A percentile compares a stretch with the other conserved stretches of the same genome.
Evolutionary conservation across 2,888 invertebrate genomes (phyloP).

Genomic region (Muscina levida): DNA sequence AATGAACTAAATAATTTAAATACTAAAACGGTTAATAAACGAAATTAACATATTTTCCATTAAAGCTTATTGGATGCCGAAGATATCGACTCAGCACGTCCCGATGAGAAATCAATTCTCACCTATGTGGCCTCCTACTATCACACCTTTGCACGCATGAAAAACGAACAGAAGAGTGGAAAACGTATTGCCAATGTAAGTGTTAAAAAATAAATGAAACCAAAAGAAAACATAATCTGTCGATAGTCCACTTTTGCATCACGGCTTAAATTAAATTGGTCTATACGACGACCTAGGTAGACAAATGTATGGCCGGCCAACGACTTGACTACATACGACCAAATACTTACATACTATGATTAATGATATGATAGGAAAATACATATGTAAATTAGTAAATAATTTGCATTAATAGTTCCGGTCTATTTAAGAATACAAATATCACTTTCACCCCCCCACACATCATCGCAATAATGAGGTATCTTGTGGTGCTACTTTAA

Average conservation of each 20-base stretch:
- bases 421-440: slow-evolving; percentile 55
- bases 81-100: slow-evolving; percentile 95
- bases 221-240: slow-evolving; percentile 18
- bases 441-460: slow-evolving; percentile 14
- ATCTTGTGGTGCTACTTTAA: no score
- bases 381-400: slow-evolving; percentile 1
- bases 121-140: slow-evolving; percentile 99
- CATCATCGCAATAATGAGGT: no score
- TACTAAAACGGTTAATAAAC: neutral
- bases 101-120: slow-evolving; percentile 99
- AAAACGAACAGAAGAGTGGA: slow-evolving; percentile 98
- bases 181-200: slow-evolving; percentile 97
- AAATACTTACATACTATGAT: neutral
- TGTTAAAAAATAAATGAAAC: no score
- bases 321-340: neutral
- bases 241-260: slow-evolving; percentile 23
- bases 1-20: slow-evolving; percentile 24
- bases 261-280: no score
- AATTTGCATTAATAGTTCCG: slow-evolving; percentile 58
- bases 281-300: no score
- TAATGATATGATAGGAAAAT: neutral
- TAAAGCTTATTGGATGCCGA: slow-evolving; percentile 94
- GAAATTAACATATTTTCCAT: slow-evolving; percentile 3
- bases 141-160: slow-evolving; percentile 99
- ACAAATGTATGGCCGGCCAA: neutral